Conservation (phyloP, 2,113 vertebrate genomes). For the Hylia prasina region DNA sequence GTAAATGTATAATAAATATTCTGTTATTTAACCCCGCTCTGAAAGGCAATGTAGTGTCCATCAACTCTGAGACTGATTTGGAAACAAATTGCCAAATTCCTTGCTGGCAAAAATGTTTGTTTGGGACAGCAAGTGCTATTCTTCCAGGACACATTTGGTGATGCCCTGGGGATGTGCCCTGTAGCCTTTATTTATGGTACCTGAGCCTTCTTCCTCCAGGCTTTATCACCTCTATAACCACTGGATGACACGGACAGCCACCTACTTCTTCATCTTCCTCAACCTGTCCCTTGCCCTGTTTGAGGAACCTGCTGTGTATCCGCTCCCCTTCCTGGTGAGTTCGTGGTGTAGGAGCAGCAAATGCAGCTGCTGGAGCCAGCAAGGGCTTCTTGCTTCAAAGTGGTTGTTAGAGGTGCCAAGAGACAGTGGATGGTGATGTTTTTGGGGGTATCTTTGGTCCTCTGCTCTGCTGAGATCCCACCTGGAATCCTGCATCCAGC, state of each 20-base stretch:
- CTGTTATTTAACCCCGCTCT: background rate
- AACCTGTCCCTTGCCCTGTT: conserved; percentile 84
- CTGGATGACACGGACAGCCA: conserved; percentile 74
- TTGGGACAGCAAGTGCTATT: background rate
- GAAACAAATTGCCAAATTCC: background rate
- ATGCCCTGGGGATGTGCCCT: background rate
- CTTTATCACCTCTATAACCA: conserved; percentile 90
- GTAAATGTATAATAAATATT: background rate
- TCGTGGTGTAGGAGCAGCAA: background rate
- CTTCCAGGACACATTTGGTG: background rate
- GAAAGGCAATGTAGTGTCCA: background rate
- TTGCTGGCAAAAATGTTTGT: background rate
- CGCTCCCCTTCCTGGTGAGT: conserved; percentile 83
- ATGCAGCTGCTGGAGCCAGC: background rate
- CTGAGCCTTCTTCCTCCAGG: conserved; percentile 55
- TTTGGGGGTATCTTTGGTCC: background rate
- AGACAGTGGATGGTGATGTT: background rate
- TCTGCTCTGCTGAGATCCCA: background rate
- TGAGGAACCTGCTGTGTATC: conserved; percentile 84
- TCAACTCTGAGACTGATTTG: background rate
- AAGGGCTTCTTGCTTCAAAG: background rate
- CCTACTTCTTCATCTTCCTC: conserved; percentile 86
- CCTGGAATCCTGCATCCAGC: background rate
- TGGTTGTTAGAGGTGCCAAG: background rate
- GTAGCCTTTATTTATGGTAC: background rate